Evolutionary conservation across 1,140 invertebrate genomes (phyloP), one percentile per base, ranked within the genome.

Genomic region (Telenomus remus): DNA sequence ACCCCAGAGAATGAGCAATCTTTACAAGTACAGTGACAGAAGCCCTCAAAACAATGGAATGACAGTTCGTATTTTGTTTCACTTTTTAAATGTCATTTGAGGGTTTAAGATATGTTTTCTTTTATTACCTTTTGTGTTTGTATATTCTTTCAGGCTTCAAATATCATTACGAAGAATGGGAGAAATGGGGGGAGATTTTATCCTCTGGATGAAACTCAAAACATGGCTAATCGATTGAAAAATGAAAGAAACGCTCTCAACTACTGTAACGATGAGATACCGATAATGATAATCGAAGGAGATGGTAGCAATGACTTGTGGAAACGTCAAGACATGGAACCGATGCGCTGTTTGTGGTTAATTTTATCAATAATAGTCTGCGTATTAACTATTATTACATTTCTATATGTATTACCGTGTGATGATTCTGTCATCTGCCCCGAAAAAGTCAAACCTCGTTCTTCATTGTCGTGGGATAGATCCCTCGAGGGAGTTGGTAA

Each of bases 341-440:
- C 89, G n/a, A 79, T 91, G 43, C 88, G 93, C 12, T 90, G 91
- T 48, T 88, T 91, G 43, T 92, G 91, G 34, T 93, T 94, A 70
- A 84, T 93, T 10, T 84, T 89, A 9, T 94, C 93, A 7, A 91
- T 94, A 61, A 76, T 94, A 16, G 81, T 93, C 11, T 95, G 93
- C 76, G 82, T 94, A 16, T 85, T 93, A 46, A 93, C 92, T 9
- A 90, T 94, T 13, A 76, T 94, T 9, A 89, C 92, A 72, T 95
- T 95, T 82, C 83, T 95, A 1, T 95, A 94, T 91, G 88, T 92
- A 10, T 84, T 94, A 68, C 94, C 94, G 0, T 95, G 94, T 79
- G 90, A 93, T 72, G 88, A 88, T 64, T 88, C 90, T 3, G 90
- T 91, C 2, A 89, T 90, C 42, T 94, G 93, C 70, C 87, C 90